A percentile compares a stretch with the other conserved stretches of the same genome.
Conservation (phyloP, 2,888 invertebrate genomes). For the Allacma fusca region DNA sequence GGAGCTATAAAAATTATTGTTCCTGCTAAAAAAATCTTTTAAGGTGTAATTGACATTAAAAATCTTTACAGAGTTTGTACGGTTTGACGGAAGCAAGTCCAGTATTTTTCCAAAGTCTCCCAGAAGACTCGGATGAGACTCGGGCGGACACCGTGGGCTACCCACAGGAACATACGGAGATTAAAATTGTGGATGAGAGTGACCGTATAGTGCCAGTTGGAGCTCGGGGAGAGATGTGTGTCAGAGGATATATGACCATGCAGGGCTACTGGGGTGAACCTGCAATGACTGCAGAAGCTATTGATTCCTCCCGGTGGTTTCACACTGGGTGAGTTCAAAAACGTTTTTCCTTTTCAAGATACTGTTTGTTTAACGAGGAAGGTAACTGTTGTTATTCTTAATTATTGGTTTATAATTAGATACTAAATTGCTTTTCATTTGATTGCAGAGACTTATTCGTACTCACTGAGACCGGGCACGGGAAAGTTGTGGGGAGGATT, state of each 20-base stretch:
- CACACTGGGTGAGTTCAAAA: conserved; percentile 66
- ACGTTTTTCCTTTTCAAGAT: too few relatives aligned
- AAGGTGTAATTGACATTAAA: too few relatives aligned
- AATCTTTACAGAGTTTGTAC: conserved; percentile 68
- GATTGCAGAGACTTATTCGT: conserved; percentile 76
- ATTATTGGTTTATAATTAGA: too few relatives aligned
- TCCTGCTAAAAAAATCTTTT: too few relatives aligned
- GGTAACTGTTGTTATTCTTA: too few relatives aligned
- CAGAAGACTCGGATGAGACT: conserved; percentile 66
- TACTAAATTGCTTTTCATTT: too few relatives aligned
- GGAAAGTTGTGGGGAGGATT: conserved; percentile 74
- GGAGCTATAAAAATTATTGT: too few relatives aligned
- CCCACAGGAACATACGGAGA: conserved; percentile 68
- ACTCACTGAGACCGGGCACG: conserved; percentile 75
- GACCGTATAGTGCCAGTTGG: conserved; percentile 75
- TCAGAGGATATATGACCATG: conserved; percentile 81
- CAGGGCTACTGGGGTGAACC: conserved; percentile 82
- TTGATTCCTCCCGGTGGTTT: conserved; percentile 78
- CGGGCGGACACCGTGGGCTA: conserved; percentile 68
- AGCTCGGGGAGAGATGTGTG: conserved; percentile 77
- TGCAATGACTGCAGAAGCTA: conserved; percentile 74
- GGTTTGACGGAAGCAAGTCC: conserved; percentile 72
- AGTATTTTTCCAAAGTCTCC: conserved; percentile 67
- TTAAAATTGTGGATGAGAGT: conserved; percentile 71
- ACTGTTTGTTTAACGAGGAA: too few relatives aligned